Base-by-base conservation (phyloP, 1,140 invertebrate genomes). In the Luehdorfia chinensis region DNA sequence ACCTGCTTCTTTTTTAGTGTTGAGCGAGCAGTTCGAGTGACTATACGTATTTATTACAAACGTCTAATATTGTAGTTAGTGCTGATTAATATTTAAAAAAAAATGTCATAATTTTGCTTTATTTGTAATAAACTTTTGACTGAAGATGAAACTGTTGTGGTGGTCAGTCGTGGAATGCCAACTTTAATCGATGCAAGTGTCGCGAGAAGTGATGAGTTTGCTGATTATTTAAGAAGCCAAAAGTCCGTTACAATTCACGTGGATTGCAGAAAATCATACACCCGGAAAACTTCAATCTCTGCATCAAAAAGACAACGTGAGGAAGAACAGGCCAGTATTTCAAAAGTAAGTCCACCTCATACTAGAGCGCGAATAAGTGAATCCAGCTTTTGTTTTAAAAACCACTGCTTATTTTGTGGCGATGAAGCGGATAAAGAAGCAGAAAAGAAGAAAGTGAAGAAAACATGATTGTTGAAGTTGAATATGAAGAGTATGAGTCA, bases 391-490 rank as follows among this genome's bases (percentile, higher is more conserved):
- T 55, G 47, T 66, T 70, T 61, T 50, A 64, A 65, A 59, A 16
- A 81, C 66, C 11, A 43, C 55, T 47, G 53, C 50, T 37, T 65
- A 69, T 60, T 83, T 79, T 63, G 51, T 58, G 19, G 43, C 62
- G 16, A 84, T 57, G 18, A 57, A 67, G 0, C 47, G 16, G 23
- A 69, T 66, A 34, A 57, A 68, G 41, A 60, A 34, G 4, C 16
- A 43, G 36, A 65, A 23, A 56, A 51, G n/a, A n/a, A n/a, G n/a
- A n/a, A n/a, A n/a, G n/a, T n/a, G n/a, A n/a, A n/a, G n/a, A n/a
- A n/a, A n/a, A n/a, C n/a, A n/a, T n/a, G n/a, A n/a, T n/a, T n/a
- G n/a, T n/a, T n/a, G n/a, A n/a, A n/a, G n/a, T n/a, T n/a, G n/a
- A n/a, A n/a, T n/a, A n/a, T n/a, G n/a, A n/a, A n/a, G n/a, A n/a